A percentile compares a stretch with the other conserved stretches of the same genome.
Conservation (phyloP, 2,888 invertebrate genomes). For the Leucophenga maculata region DNA sequence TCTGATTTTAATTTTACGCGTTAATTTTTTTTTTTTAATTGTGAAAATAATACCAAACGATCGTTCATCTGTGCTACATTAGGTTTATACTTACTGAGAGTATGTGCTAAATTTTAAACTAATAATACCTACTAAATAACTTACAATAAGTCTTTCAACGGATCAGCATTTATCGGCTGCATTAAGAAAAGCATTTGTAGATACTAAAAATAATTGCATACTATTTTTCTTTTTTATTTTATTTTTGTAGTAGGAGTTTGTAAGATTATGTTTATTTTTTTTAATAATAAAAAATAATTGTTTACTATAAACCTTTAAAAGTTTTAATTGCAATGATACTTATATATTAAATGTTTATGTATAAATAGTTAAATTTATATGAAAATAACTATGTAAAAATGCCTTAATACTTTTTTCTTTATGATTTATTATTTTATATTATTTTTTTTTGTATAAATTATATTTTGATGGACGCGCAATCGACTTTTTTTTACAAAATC, state of each 20-base stretch:
- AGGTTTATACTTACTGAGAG: no score
- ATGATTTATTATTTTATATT: no score
- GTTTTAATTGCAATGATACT: not conserved
- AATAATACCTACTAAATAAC: not conserved
- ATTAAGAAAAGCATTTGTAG: not conserved
- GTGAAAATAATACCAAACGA: no score
- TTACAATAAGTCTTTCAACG: not conserved
- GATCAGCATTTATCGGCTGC: not conserved
- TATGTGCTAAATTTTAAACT: not conserved
- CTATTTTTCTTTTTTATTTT: not conserved
- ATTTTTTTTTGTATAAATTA: no score
- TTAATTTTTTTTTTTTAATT: no score
- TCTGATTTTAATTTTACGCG: no score
- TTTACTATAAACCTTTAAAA: not conserved
- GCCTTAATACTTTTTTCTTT: not conserved
- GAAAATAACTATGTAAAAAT: not conserved
- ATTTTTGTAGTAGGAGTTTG: not conserved
- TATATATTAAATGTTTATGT: not conserved
- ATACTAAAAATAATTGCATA: conserved; percentile 10
- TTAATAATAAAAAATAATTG: not conserved
- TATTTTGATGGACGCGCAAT: no score
- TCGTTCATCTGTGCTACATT: no score
- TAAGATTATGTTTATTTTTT: not conserved
- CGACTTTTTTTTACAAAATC: no score
- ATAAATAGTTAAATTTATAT: not conserved